Evolutionary conservation across 92 coral and sea anemone species (phyloP).

Genomic region (Parazoanthus atlanticus): DNA sequence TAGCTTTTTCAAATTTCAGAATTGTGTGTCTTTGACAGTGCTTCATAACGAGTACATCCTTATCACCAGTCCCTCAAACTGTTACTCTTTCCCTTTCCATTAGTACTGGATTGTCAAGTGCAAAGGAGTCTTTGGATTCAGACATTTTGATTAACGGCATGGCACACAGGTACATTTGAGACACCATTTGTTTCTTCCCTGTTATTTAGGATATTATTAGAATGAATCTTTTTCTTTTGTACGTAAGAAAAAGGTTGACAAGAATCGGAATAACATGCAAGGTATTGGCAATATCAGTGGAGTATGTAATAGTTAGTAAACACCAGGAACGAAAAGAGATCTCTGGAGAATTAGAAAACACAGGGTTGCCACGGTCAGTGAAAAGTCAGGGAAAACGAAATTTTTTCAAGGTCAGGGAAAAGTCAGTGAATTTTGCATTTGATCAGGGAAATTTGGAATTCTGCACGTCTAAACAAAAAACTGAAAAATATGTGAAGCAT

Average conservation of each 20-base stretch:
- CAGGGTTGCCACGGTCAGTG: too few relatives aligned
- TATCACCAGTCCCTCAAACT: neutral
- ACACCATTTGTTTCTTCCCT: neutral
- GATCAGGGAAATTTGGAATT: too few relatives aligned
- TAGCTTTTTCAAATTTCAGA: neutral
- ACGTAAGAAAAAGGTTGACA: neutral
- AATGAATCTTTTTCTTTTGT: neutral
- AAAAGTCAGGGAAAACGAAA: too few relatives aligned
- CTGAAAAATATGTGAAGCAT: too few relatives aligned
- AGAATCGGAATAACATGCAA: neutral
- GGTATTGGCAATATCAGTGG: neutral
- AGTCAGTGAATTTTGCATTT: too few relatives aligned
- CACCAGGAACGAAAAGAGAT: neutral
- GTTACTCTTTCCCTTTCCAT: neutral
- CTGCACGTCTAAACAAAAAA: too few relatives aligned
- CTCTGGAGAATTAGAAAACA: neutral
- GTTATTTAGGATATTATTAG: neutral
- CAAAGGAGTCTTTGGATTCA: conserved; percentile 58
- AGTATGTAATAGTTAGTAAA: neutral
- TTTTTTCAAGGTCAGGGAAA: too few relatives aligned
- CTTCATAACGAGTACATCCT: neutral
- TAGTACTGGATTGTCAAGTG: conserved; percentile 59
- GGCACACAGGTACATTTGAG: conserved; percentile 63
- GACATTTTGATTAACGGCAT: conserved; percentile 75
- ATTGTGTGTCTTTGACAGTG: neutral